Evolutionary conservation across 2,797 vertebrate genomes (phyloP).

Genomic region (Malurus leucopterus): DNA sequence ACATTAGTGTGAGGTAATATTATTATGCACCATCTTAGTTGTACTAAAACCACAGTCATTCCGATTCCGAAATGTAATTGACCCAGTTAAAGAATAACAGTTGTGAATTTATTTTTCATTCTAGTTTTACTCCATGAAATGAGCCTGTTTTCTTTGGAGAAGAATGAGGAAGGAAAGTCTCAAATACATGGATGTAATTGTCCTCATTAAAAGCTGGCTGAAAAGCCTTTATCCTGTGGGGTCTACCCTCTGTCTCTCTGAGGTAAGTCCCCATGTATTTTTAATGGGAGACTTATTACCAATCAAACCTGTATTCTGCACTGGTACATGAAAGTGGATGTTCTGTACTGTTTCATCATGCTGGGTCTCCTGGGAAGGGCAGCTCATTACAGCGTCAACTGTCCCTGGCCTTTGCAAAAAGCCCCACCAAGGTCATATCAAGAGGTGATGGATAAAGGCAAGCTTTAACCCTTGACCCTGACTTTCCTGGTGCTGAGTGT

Average conservation of each 20-base stretch:
- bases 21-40: not conserved
- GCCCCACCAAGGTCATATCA: conserved; percentile 41
- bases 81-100: not conserved
- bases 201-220: conserved; percentile 23
- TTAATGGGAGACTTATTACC: conserved; percentile 47
- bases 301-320: conserved; percentile 23
- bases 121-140: not conserved
- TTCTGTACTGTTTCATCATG: conserved; percentile 21
- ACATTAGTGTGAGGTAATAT: not conserved
- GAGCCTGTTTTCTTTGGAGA: not conserved
- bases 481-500: conserved; percentile 46
- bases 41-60: not conserved
- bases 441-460: conserved; percentile 55
- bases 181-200: conserved; percentile 1
- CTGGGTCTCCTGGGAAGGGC: conserved; percentile 39
- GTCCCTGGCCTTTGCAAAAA: conserved; percentile 53
- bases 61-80: not conserved
- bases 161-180: not conserved
- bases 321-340: conserved; percentile 9
- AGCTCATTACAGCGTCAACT: conserved; percentile 42
- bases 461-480: conserved; percentile 63
- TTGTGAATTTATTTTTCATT: conserved; percentile 13
- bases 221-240: conserved; percentile 20
- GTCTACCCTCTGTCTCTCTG: not conserved
- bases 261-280: conserved; percentile 45